These are phyloP conservation scores for Mola mola DNA, from an alignment of 2,113 vertebrate genomes.

Conservation along the genomic window DNA sequence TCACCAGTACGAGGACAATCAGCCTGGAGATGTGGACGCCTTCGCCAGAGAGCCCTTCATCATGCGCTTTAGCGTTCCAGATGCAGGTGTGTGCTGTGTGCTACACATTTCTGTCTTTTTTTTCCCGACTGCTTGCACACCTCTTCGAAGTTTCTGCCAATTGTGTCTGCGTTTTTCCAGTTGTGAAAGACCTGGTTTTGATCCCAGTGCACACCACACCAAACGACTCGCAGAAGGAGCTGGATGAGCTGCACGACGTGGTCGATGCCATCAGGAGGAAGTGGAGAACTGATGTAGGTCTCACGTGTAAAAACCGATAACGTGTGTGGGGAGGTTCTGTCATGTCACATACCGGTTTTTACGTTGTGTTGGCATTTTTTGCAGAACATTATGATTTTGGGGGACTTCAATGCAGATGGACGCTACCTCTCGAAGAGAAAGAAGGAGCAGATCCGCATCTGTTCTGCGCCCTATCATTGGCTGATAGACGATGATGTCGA, in stretches of 20 bases:
- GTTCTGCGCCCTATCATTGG: constrained; percentile 71
- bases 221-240: constrained; percentile 72
- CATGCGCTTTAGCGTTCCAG: constrained; percentile 52
- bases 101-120: background rate
- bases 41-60: constrained; percentile 73
- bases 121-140: too few relatives aligned
- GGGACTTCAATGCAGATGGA: constrained; percentile 81
- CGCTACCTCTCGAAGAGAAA: constrained; percentile 70
- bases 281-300: constrained; percentile 73
- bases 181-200: constrained; percentile 71
- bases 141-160: too few relatives aligned
- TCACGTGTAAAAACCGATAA: too few relatives aligned
- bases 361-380: background rate
- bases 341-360: too few relatives aligned
- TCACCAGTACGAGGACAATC: constrained; percentile 68
- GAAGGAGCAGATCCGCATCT: constrained; percentile 66
- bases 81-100: constrained; percentile 34
- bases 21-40: constrained; percentile 66
- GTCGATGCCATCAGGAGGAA: constrained; percentile 50
- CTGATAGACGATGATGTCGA: constrained; percentile 76
- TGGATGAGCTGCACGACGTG: constrained; percentile 80
- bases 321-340: too few relatives aligned
- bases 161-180: constrained; percentile 10
- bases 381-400: constrained; percentile 81
- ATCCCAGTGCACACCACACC: constrained; percentile 82